A percentile compares a stretch with the other conserved stretches of the same genome.
phyloP scores from a whole-genome alignment of 2,888 invertebrate species.

The Pomacea canaliculata region DNA sequence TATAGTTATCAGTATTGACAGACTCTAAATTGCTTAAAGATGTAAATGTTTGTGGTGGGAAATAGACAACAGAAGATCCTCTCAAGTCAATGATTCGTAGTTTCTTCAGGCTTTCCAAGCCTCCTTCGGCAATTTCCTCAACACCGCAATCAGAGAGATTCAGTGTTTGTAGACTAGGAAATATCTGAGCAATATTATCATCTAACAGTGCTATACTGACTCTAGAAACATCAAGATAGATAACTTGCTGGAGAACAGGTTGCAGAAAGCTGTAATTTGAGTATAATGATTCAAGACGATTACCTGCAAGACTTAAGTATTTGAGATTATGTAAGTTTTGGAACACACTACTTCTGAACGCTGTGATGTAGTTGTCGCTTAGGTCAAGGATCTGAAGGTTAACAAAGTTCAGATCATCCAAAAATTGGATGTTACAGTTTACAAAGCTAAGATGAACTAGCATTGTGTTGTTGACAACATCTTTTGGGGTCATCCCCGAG shows the following conservation, averaged over 20 bases:
- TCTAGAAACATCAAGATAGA: neutral
- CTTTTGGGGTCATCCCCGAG: neutral
- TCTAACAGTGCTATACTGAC: neutral
- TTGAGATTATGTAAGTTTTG: neutral
- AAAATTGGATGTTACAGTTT: neutral
- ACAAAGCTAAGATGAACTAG: neutral
- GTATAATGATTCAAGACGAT: neutral
- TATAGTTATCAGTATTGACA: neutral
- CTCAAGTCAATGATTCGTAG: neutral
- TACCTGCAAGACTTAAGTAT: neutral
- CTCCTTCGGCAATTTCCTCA: neutral
- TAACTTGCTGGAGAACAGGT: neutral
- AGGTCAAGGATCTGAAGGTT: slow-evolving; percentile 10
- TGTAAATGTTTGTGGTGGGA: neutral
- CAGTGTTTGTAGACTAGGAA: neutral
- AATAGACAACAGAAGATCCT: neutral
- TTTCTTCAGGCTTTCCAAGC: neutral
- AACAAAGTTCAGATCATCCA: neutral
- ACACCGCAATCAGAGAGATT: neutral
- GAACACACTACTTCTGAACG: neutral
- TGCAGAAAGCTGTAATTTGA: neutral
- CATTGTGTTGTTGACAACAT: neutral
- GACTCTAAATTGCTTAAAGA: neutral
- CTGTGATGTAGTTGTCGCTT: neutral
- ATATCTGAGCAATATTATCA: neutral